Evolutionary conservation across 2,888 invertebrate genomes (phyloP), one percentile per base, ranked within the genome.

Genomic region (Pristionchus entomophagus): DNA sequence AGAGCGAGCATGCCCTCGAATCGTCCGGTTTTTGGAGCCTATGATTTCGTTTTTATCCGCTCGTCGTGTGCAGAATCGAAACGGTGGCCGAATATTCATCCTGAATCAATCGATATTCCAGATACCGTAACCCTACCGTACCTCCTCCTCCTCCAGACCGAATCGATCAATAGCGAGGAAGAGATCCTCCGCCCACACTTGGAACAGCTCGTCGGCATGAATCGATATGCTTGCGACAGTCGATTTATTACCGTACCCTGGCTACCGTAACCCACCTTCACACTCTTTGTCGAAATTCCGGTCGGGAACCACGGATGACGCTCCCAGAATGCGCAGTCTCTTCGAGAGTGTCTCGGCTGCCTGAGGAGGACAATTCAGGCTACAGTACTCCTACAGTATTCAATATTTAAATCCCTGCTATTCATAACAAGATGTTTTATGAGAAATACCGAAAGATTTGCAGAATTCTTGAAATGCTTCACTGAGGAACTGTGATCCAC

Each of bases 291-390:
- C 87, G 84, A 89, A 89, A n/a, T 89, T 69, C 32, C 87, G 88
- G 10, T 87, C 88, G 41, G 88, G 88, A 6, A 88, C 87, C 5
- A 95, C 89, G 77, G 94, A 91, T 29, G 90, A 89, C 1, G 94
- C 95, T 56, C 94, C 94, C 29, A 95, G 91, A 73, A 94, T 92
- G 45, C 92, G 91, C 59, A 95, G 89, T 91, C 94, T 94, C 51
- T 92, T 89, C 89, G 95, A 94, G n/a, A 95, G 89, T 73, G 94
- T 93, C 87, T 94, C 94, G 1, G 94, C 94, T 8, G 88, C 84
- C 86, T 88, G 35, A 26, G 49, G 14, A 38, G 32, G 12, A n/a
- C 3, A 4, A 12, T 29, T 12, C 41, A 17, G 77, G 94, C 32
- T 56, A 56, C 56, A 12, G 35, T 65, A 65, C 6, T 65, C 22